Evolutionary conservation across 2,888 invertebrate genomes (phyloP).

Genomic region (Sepiola atlantica): DNA sequence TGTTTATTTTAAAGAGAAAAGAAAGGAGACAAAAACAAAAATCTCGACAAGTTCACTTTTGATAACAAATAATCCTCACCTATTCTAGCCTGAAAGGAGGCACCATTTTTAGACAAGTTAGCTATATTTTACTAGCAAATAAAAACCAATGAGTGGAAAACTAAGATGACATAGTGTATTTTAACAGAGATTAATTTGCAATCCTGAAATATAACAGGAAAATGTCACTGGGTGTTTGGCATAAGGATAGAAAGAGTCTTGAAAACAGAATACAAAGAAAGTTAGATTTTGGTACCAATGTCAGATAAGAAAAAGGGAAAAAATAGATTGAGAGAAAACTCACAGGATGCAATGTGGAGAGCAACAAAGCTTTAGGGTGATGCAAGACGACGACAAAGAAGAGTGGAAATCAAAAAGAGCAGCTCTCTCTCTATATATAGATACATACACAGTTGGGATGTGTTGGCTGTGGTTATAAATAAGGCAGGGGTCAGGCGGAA

Average conservation of each 20-base stretch:
- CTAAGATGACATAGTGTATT: not conserved
- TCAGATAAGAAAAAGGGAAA: not conserved
- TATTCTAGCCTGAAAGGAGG: too few relatives aligned
- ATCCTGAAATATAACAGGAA: not conserved
- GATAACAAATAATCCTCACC: too few relatives aligned
- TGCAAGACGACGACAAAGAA: not conserved
- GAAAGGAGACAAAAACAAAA: too few relatives aligned
- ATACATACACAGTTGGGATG: not conserved
- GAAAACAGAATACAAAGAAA: too few relatives aligned
- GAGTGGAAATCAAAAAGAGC: not conserved
- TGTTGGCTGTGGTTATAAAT: not conserved
- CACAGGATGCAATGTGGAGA: not conserved
- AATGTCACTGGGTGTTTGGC: not conserved
- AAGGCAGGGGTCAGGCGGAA: not conserved
- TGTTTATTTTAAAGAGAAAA: too few relatives aligned
- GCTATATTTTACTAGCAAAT: not conserved
- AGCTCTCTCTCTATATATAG: not conserved
- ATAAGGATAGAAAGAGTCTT: not conserved
- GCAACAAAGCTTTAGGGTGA: not conserved
- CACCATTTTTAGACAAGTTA: too few relatives aligned
- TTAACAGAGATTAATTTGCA: not conserved
- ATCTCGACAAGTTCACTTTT: too few relatives aligned
- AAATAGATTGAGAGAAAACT: not conserved
- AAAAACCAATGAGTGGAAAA: not conserved
- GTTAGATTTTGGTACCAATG: not conserved